Percentiles rank a stretch among this genome's conserved stretches.
Conservation (phyloP, 2,113 vertebrate species). For the Donacobius atricapilla region DNA sequence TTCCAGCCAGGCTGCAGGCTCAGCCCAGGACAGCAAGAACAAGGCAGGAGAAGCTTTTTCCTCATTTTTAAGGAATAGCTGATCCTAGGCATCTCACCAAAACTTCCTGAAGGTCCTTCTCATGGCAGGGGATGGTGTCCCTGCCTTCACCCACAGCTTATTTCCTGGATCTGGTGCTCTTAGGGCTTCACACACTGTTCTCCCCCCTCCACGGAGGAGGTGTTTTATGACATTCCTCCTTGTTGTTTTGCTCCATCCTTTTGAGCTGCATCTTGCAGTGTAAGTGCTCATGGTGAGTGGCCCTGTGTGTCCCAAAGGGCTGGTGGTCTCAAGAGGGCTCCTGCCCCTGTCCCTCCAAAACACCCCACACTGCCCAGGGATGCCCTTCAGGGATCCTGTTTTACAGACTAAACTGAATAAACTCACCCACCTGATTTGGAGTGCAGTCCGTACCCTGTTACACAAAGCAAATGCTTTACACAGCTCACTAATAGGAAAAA, state of each 20-base stretch:
- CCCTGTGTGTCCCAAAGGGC: not conserved
- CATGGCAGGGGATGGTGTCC: not conserved
- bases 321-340: not conserved
- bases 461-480: not conserved
- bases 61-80: not conserved
- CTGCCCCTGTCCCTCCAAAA: not conserved
- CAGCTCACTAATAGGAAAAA: not conserved
- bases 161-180: not conserved
- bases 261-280: not conserved
- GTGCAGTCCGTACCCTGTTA: not conserved
- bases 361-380: accelerated
- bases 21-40: not conserved
- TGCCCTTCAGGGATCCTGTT: not conserved
- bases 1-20: not conserved
- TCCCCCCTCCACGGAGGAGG: not conserved
- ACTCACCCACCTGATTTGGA: not conserved
- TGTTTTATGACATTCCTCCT: not conserved
- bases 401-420: not conserved
- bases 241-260: not conserved
- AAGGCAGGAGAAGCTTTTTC: not conserved
- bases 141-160: not conserved
- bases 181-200: not conserved
- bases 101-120: not conserved
- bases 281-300: not conserved
- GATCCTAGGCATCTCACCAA: not conserved